These are phyloP conservation scores for Lophotis ruficrista DNA, from an alignment of 2,113 vertebrate species.

Conservation along the genomic window DNA sequence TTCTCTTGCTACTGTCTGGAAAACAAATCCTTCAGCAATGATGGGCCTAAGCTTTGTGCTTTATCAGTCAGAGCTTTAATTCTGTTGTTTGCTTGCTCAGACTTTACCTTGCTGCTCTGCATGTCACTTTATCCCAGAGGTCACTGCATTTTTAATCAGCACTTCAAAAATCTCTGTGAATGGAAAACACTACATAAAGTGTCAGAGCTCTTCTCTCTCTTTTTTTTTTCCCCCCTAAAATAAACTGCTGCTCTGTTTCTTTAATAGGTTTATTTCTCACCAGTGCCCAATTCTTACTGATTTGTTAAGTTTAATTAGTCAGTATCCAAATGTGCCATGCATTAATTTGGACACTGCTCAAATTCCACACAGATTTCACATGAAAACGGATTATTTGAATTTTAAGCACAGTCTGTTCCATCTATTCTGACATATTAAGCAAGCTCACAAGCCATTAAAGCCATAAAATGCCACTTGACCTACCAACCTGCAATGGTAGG, in stretches of 20 bases:
- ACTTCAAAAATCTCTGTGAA: neutral
- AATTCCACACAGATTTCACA: constrained; percentile 37
- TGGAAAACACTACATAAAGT: neutral
- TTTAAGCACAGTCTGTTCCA: constrained; percentile 36
- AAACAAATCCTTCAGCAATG: neutral
- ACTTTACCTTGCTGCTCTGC: neutral
- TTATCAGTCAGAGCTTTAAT: neutral
- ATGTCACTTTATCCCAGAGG: neutral
- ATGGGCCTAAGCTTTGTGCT: neutral
- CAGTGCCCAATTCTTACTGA: constrained; percentile 8
- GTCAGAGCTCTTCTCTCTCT: neutral
- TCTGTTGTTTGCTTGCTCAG: neutral
- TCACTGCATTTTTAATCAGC: neutral
- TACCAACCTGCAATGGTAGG: neutral
- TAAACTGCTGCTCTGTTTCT: neutral
- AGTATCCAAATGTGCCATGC: constrained; percentile 18
- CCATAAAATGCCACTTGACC: constrained; percentile 11
- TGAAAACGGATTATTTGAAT: constrained; percentile 39
- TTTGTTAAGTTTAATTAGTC: constrained; percentile 48
- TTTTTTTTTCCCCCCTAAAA: neutral
- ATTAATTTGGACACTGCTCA: constrained; percentile 40
- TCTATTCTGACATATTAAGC: neutral
- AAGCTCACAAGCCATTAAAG: neutral
- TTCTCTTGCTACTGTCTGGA: neutral
- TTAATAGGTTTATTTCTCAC: neutral